A percentile compares a stretch with the other conserved stretches of the same genome.
These are phyloP conservation scores for Xerus rutilus DNA, from an alignment of 2,797 vertebrate genomes.

Conservation along the genomic window DNA sequence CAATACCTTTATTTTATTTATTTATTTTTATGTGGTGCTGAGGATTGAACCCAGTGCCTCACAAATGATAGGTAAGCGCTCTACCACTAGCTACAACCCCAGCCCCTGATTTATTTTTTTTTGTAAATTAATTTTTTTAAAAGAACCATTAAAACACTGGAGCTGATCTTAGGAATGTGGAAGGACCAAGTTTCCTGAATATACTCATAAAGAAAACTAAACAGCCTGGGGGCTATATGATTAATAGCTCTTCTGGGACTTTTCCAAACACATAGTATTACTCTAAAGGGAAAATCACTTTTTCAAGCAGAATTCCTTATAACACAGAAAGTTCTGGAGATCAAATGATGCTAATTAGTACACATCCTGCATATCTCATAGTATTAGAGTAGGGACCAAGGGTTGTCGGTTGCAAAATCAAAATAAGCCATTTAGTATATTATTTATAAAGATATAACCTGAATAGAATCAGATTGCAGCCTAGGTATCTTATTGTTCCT, in stretches of 20 bases:
- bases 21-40: too few relatives aligned
- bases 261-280: background rate
- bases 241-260: background rate
- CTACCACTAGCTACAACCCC: too few relatives aligned
- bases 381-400: background rate
- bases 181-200: conserved; percentile 13
- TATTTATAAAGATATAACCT: background rate
- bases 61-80: too few relatives aligned
- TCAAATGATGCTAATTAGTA: conserved; percentile 37
- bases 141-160: background rate
- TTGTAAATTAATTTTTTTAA: background rate
- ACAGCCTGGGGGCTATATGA: background rate
- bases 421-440: conserved; percentile 42
- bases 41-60: too few relatives aligned
- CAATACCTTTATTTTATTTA: too few relatives aligned
- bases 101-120: background rate
- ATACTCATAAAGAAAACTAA: conserved; percentile 15
- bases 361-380: background rate
- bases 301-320: background rate
- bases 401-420: conserved; percentile 41
- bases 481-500: background rate
- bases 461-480: conserved; percentile 17
- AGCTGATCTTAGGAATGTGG: conserved; percentile 37
- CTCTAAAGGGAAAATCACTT: background rate
- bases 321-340: background rate